These are phyloP conservation scores for Arion vulgaris DNA, from an alignment of 1,140 invertebrate genomes.

Conservation along the genomic window DNA sequence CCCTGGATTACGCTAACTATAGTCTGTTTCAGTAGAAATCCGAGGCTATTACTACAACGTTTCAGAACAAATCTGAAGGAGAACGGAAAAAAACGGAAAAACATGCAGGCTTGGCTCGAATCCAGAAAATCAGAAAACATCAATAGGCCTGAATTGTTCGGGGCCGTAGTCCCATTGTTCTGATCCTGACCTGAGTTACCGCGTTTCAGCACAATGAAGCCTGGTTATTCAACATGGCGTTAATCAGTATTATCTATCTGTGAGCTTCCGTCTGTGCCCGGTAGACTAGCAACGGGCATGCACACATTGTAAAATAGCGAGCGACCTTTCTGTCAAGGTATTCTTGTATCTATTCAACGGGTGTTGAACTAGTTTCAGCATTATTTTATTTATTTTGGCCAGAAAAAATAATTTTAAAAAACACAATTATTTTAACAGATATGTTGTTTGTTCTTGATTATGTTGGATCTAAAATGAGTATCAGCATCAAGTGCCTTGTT, in stretches of 20 bases:
- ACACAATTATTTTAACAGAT: no score
- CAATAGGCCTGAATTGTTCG: neutral
- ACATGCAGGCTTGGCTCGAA: neutral
- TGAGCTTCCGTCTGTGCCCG: neutral
- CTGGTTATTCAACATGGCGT: neutral
- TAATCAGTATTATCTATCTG: neutral
- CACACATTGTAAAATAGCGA: neutral
- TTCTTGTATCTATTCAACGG: neutral
- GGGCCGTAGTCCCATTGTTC: neutral
- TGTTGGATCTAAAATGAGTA: no score
- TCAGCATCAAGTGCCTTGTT: no score
- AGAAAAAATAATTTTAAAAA: no score
- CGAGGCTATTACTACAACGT: neutral
- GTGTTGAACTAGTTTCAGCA: neutral
- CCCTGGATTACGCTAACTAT: no score
- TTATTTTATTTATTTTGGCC: no score
- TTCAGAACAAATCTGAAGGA: no score
- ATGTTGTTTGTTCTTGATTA: no score
- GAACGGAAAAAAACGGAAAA: neutral
- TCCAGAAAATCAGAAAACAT: neutral
- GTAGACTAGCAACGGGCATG: neutral
- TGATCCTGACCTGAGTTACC: neutral
- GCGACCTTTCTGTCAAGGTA: neutral
- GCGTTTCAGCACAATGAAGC: neutral
- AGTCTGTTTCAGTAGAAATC: constrained; percentile 22